Percentiles rank a stretch among this genome's conserved stretches.
Conservation (phyloP, 2,797 vertebrate species). For the Vespertilio murinus region DNA sequence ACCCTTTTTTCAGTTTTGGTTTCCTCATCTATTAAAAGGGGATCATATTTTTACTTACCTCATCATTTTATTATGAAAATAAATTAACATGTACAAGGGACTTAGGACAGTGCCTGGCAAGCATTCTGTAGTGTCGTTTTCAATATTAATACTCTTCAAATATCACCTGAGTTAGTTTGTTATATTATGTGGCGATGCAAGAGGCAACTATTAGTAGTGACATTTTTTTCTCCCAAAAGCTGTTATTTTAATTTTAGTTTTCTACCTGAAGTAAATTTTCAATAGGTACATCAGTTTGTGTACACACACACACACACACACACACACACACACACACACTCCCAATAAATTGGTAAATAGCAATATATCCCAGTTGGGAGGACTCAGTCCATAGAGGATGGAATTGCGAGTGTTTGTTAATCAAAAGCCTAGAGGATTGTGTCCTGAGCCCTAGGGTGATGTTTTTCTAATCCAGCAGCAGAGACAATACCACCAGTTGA, state of each 20-base stretch:
- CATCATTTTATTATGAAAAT: conserved; percentile 16
- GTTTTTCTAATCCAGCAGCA: conserved; percentile 39
- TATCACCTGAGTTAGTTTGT: background rate
- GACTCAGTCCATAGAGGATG: conserved; percentile 11
- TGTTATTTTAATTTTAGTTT: conserved; percentile 41
- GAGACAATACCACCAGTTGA: conserved; percentile 31
- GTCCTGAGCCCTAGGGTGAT: conserved; percentile 12
- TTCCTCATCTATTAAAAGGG: background rate
- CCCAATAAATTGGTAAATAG: background rate
- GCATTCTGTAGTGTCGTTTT: background rate
- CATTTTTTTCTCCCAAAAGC: conserved; percentile 21
- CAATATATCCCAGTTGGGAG: background rate
- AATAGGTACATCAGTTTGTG: background rate
- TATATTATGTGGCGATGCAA: background rate
- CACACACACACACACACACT: background rate
- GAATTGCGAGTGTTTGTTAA: background rate
- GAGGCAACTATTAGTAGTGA: background rate
- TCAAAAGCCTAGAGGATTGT: conserved; percentile 28
- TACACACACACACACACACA: background rate
- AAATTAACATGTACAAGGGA: background rate
- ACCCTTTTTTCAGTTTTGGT: background rate
- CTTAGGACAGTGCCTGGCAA: conserved; percentile 5
- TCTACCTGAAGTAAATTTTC: background rate
- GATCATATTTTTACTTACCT: conserved; percentile 33
- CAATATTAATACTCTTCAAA: conserved; percentile 1